Conservation (phyloP, 2,888 invertebrate species). For the Balanococcus diminutus region DNA sequence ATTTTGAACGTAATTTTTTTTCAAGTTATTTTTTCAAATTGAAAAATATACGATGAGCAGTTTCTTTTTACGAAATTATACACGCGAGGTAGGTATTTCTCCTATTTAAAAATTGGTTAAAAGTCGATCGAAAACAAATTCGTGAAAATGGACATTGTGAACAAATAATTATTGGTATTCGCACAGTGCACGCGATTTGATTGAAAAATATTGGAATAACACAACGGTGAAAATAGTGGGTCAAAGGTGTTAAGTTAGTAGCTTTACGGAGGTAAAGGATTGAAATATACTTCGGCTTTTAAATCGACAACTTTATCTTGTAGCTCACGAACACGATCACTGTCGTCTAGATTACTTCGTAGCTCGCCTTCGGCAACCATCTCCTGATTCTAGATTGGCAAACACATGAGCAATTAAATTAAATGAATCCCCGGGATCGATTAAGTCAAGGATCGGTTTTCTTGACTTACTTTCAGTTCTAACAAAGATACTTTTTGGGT, state of each 20-base stretch:
- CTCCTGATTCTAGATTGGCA: constrained; percentile 81
- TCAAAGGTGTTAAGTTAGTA: constrained; percentile 6
- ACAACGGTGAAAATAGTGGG: background rate
- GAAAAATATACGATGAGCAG: background rate
- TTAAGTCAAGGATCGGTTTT: too few species aligned
- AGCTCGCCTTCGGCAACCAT: constrained; percentile 92
- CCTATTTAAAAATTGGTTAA: too few species aligned
- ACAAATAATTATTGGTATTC: background rate
- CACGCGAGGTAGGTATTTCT: background rate
- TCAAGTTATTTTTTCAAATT: background rate
- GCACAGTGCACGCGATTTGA: background rate
- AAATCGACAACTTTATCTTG: constrained; percentile 92
- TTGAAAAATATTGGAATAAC: background rate
- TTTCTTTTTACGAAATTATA: background rate
- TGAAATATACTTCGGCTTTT: constrained; percentile 81
- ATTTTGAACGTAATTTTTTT: background rate
- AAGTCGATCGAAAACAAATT: background rate
- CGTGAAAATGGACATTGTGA: background rate
- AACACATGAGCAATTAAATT: too few species aligned
- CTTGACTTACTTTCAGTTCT: constrained; percentile 81
- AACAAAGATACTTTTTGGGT: constrained; percentile 91
- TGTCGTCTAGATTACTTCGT: constrained; percentile 82
- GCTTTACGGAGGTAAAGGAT: constrained; percentile 9
- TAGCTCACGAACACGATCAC: constrained; percentile 83
- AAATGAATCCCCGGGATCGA: too few species aligned